Conservation (phyloP, 2,797 vertebrate species). For the Coluber constrictor region DNA sequence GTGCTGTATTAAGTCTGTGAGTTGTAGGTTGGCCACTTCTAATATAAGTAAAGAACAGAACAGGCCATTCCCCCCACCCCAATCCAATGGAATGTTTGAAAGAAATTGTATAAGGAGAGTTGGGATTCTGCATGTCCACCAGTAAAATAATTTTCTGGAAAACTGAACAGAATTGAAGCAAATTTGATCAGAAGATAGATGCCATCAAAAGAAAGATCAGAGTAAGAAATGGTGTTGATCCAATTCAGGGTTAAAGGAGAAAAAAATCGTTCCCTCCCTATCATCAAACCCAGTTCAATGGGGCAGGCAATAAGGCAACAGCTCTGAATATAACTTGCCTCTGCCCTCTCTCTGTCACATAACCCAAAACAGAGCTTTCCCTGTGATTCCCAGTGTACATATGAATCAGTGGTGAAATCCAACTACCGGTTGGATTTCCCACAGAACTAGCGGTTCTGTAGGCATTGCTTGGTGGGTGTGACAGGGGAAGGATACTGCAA, state of each 20-base stretch:
- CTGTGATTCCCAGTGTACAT: not conserved
- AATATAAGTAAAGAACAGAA: not conserved
- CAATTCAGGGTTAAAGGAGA: not conserved
- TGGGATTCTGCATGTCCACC: not conserved
- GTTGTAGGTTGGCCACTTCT: not conserved
- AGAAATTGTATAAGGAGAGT: not conserved
- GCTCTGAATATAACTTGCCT: not conserved
- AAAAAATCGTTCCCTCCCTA: not conserved
- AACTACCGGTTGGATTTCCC: no score
- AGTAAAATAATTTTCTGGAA: not conserved
- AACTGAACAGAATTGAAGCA: not conserved
- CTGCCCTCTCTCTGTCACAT: not conserved
- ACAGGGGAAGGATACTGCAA: no score
- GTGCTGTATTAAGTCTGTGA: not conserved
- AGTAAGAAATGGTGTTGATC: not conserved
- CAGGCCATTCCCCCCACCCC: not conserved
- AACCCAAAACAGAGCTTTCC: not conserved
- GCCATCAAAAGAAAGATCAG: not conserved
- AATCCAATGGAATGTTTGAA: not conserved
- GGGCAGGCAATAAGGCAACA: not conserved
- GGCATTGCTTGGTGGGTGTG: no score
- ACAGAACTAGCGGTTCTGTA: no score
- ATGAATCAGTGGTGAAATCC: not conserved
- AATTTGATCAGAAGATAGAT: not conserved
- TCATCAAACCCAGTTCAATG: not conserved